Percentiles rank a stretch among this genome's conserved stretches.
These are phyloP conservation scores for Triplophysa siluroides DNA, from an alignment of 2,113 vertebrate species.

Conservation along the genomic window DNA sequence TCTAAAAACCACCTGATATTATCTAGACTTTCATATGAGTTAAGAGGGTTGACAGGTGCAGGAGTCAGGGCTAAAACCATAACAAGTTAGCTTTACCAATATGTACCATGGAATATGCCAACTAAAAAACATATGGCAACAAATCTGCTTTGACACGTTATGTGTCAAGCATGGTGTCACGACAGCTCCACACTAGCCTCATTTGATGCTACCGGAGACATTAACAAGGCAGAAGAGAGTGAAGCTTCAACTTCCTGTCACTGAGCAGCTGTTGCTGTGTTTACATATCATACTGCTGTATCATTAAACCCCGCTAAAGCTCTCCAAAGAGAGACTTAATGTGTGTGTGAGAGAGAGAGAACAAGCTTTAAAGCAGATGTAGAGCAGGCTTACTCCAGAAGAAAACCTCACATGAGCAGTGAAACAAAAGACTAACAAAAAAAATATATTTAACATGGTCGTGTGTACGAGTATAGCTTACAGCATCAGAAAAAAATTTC, in stretches of 20 bases:
- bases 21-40: neutral
- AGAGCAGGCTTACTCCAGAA: neutral
- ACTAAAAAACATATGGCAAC: neutral
- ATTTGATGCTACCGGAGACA: conserved; percentile 14
- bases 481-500: neutral
- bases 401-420: conserved; percentile 23
- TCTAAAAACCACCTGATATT: neutral
- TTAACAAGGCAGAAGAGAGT: conserved; percentile 20
- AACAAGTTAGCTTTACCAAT: neutral
- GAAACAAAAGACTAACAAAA: conserved; percentile 36
- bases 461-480: no score
- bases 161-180: neutral
- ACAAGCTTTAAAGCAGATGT: conserved; percentile 6
- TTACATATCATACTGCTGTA: conserved; percentile 36
- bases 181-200: neutral
- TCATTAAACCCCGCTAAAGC: conserved; percentile 17
- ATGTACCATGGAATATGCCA: neutral
- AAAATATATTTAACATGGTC: neutral
- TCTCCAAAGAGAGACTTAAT: conserved; percentile 25
- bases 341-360: neutral
- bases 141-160: neutral
- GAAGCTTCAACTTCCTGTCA: conserved; percentile 22
- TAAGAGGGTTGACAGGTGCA: neutral
- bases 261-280: conserved; percentile 28
- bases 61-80: neutral